Evolutionary conservation across 2,797 vertebrate species (phyloP), one percentile per base, ranked within the genome.

Genomic region (Sebastes oblongus): DNA sequence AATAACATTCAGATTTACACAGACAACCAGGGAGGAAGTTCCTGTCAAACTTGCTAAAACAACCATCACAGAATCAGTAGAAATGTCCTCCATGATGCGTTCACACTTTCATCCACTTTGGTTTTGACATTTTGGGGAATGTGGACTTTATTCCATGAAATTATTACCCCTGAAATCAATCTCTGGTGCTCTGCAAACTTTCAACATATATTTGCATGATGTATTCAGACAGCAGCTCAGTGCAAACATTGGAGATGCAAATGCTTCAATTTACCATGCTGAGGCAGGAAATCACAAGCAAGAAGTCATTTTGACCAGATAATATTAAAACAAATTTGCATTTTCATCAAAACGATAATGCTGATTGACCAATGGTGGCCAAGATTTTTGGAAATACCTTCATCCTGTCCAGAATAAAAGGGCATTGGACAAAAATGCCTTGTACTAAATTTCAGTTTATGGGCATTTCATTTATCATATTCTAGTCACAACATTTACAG

Each of bases 1-100:
- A 88, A 82, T 70, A 83, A 87, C 64, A 85, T 70, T 78, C 76
- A 81, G 74, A 86, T 90, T 83, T 83, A 85, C 83, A 83, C 74
- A 82, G 79, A 82, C 42, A 77, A 77, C 65, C 74, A 76, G 81
- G 60, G 60, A 88, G 86, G 86, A 87, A 86, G 87, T 36, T 76
- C 70, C 58, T 68, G 72, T 79, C 69, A 75, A 72, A 70, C 60
- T 29, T 36, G 66, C 29, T 88, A 61, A 88, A 88, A 86, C 74
- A 88, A 81, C 75, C 42, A 81, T 52, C 78, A 68, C 50, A 65
- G 71, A 84, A 77, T 80, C 42, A 18, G 30, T 65, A 66, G 30
- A 68, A 27, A 65, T 20, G 56, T 55, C 64, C 46, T 7, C 78
- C 4, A 81, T 73, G 30, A 75, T 46, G 55, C 29, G 14, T 66